phyloP scores from a whole-genome alignment of 2,113 vertebrate genomes.

The Rattus rattus region DNA sequence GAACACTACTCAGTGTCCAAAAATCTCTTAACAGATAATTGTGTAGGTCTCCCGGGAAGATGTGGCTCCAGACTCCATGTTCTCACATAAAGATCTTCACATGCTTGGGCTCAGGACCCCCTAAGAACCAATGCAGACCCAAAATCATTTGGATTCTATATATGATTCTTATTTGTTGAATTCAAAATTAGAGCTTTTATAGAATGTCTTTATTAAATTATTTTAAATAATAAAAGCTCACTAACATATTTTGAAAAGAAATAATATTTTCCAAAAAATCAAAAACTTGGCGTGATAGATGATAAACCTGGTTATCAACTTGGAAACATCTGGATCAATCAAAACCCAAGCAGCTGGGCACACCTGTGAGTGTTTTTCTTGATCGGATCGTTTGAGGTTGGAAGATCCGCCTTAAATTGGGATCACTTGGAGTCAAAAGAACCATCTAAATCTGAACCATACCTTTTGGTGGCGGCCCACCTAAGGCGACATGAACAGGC shows the following conservation, averaged over 20 bases:
- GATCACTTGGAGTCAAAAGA: not conserved
- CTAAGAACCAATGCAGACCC: not conserved
- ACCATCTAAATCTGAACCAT: not conserved
- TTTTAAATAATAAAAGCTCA: not conserved
- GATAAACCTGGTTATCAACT: not conserved
- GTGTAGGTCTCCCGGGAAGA: not conserved
- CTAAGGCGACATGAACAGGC: not conserved
- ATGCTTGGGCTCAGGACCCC: not conserved
- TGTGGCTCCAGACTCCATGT: not conserved
- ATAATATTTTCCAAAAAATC: not conserved
- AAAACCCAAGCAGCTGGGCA: not conserved
- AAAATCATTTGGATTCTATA: not conserved
- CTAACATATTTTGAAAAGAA: conserved; percentile 9
- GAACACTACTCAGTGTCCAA: not conserved
- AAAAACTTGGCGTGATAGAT: not conserved
- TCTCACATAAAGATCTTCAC: not conserved
- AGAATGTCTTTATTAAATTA: not conserved
- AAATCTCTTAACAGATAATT: not conserved
- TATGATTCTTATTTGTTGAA: not conserved
- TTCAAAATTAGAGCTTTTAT: conserved; percentile 33
- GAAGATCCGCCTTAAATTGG: not conserved
- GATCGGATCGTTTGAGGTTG: not conserved
- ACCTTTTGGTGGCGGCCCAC: not conserved
- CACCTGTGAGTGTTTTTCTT: not conserved
- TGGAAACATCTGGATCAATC: not conserved